phyloP scores from a whole-genome alignment of 2,888 invertebrate species.

The Caenorhabditis sp. region DNA sequence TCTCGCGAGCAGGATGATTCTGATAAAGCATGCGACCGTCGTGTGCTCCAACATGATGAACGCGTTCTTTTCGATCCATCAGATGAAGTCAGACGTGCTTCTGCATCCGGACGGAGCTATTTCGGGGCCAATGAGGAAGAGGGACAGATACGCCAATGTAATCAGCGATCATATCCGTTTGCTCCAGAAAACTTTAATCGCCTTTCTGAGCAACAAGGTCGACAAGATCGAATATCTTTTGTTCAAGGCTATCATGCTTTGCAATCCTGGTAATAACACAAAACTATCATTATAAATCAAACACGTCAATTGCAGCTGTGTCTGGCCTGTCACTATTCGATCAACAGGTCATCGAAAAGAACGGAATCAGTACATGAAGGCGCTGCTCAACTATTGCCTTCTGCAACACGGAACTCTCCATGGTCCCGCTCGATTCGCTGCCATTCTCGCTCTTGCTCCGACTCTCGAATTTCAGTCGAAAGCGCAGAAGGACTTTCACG shows the following conservation, averaged over 20 bases:
- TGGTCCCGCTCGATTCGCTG: slow-evolving; percentile 35
- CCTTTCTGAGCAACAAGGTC: slow-evolving; percentile 39
- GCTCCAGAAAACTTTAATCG: slow-evolving; percentile 38
- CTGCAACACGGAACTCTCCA: slow-evolving; percentile 38
- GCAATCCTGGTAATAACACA: slow-evolving; percentile 29
- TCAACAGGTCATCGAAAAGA: slow-evolving; percentile 45
- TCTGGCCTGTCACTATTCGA: slow-evolving; percentile 16
- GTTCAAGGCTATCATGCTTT: slow-evolving; percentile 45
- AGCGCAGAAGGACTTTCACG: slow-evolving; percentile 31
- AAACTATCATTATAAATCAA: no score
- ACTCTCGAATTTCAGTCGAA: slow-evolving; percentile 37
- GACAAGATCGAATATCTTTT: slow-evolving; percentile 39
- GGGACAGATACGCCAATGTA: slow-evolving; percentile 19
- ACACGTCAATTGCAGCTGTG: slow-evolving; percentile 23
- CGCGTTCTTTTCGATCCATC: slow-evolving; percentile 43
- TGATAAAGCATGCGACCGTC: slow-evolving; percentile 38
- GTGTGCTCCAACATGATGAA: slow-evolving; percentile 48
- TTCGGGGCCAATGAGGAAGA: slow-evolving; percentile 36
- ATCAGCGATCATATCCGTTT: slow-evolving; percentile 11
- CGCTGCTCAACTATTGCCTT: slow-evolving; percentile 40
- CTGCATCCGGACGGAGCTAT: slow-evolving; percentile 33
- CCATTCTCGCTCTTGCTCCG: slow-evolving; percentile 35
- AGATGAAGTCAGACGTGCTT: slow-evolving; percentile 46
- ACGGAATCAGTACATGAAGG: slow-evolving; percentile 30
- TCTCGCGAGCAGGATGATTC: slow-evolving; percentile 21